Conservation (phyloP, 2,888 invertebrate species). For the Cetonia aurata region DNA sequence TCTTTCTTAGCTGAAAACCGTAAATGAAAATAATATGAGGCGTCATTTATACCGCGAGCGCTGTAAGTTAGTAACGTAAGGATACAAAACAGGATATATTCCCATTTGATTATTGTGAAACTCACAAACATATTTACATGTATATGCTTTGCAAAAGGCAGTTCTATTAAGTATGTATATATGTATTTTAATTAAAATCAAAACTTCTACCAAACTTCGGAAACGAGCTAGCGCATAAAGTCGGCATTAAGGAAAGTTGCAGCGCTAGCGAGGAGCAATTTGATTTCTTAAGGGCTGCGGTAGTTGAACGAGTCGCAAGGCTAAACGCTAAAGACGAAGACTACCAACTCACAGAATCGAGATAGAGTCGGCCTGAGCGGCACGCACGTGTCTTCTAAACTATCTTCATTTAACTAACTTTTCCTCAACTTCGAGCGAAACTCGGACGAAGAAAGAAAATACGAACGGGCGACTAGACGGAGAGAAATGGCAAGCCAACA, state of each 20-base stretch:
- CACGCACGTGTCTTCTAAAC: constrained; percentile 53
- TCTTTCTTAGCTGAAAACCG: no score
- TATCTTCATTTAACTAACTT: constrained; percentile 56
- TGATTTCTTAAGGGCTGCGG: constrained; percentile 45
- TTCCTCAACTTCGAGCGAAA: constrained; percentile 13
- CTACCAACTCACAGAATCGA: constrained; percentile 25
- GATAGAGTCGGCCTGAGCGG: constrained; percentile 38
- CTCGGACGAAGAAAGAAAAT: constrained; percentile 4
- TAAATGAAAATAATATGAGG: no score
- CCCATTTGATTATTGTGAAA: neutral
- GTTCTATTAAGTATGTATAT: constrained; percentile 3
- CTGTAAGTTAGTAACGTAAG: no score
- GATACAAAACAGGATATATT: neutral
- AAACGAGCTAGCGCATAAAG: constrained; percentile 16
- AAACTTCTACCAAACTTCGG: constrained; percentile 16
- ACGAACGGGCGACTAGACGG: neutral
- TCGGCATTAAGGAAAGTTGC: constrained; percentile 43
- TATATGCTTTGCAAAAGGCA: neutral
- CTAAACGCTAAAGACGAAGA: constrained; percentile 34
- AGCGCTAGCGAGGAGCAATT: constrained; percentile 25
- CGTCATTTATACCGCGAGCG: no score
- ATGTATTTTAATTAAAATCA: constrained; percentile 32
- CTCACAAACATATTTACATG: neutral
- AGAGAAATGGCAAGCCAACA: constrained; percentile 10
- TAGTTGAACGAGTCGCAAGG: constrained; percentile 38